Conservation (phyloP, 1,140 invertebrate genomes). For the Listronotus oregonensis region DNA sequence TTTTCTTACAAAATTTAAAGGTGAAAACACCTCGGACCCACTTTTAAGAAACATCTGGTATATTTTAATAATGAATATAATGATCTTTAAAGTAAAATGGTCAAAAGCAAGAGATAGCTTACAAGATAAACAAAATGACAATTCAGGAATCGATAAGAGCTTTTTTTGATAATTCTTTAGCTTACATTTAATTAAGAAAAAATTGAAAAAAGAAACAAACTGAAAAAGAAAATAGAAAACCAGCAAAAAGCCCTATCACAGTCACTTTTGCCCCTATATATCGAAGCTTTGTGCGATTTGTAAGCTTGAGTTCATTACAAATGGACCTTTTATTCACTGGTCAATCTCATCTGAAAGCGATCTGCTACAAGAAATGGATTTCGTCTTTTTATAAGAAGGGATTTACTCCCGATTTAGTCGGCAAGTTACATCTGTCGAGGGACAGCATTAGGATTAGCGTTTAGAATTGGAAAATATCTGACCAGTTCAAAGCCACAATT, state of each 20-base stretch:
- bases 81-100: too few species aligned
- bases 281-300: constrained; percentile 36
- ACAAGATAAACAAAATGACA: too few species aligned
- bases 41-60: too few species aligned
- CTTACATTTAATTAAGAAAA: background rate
- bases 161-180: too few species aligned
- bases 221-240: constrained; percentile 24
- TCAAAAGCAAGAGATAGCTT: too few species aligned
- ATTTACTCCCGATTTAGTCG: constrained; percentile 46
- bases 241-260: constrained; percentile 27
- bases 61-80: too few species aligned
- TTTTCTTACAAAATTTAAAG: too few species aligned
- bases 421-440: constrained; percentile 28
- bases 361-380: constrained; percentile 55
- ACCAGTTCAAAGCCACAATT: too few species aligned
- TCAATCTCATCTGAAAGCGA: constrained; percentile 56
- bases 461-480: constrained; percentile 27
- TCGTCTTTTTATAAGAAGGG: constrained; percentile 50
- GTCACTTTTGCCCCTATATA: constrained; percentile 33
- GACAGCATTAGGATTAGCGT: constrained; percentile 16
- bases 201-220: constrained; percentile 17
- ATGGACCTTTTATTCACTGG: constrained; percentile 55
- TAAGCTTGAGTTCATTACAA: constrained; percentile 54
- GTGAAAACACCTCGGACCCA: too few species aligned
- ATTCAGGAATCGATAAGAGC: too few species aligned